Evolutionary conservation across 2,888 invertebrate species (phyloP).

Genomic region (Phaedon cochleariae): DNA sequence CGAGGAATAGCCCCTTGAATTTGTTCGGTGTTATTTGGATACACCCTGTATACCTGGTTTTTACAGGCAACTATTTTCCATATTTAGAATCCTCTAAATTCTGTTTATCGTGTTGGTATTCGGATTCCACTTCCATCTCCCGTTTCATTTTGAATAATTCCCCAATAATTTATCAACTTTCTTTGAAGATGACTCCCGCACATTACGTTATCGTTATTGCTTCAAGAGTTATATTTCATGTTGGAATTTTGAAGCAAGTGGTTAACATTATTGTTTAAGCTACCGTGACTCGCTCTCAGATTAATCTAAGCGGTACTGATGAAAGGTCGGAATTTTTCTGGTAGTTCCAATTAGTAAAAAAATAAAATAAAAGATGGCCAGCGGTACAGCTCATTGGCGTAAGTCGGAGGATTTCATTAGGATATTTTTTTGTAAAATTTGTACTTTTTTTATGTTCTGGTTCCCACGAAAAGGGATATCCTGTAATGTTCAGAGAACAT

Average conservation of each 20-base stretch:
- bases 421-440: slow-evolving; percentile 15
- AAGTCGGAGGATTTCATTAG: slow-evolving; percentile 23
- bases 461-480: no score
- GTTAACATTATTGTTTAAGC: slow-evolving; percentile 34
- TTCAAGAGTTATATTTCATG: slow-evolving; percentile 18
- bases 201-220: slow-evolving; percentile 16
- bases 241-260: slow-evolving; percentile 26
- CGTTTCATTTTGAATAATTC: slow-evolving; percentile 15
- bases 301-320: slow-evolving; percentile 25
- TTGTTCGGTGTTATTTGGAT: no score
- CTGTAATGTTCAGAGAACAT: no score
- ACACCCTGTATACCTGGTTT: not conserved
- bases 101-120: not conserved
- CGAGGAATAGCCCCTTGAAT: no score
- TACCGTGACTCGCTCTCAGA: slow-evolving; percentile 24
- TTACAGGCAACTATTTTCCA: not conserved
- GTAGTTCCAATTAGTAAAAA: slow-evolving; percentile 27
- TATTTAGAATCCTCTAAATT: not conserved
- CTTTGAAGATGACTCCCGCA: slow-evolving; percentile 16
- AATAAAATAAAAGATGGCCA: slow-evolving; percentile 18
- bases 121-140: not conserved
- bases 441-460: no score
- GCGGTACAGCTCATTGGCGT: slow-evolving; percentile 19
- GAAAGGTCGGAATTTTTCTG: slow-evolving; percentile 24
- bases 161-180: slow-evolving; percentile 9